Conservation (phyloP, 2,797 vertebrate genomes). For the Aquila chrysaetos region DNA sequence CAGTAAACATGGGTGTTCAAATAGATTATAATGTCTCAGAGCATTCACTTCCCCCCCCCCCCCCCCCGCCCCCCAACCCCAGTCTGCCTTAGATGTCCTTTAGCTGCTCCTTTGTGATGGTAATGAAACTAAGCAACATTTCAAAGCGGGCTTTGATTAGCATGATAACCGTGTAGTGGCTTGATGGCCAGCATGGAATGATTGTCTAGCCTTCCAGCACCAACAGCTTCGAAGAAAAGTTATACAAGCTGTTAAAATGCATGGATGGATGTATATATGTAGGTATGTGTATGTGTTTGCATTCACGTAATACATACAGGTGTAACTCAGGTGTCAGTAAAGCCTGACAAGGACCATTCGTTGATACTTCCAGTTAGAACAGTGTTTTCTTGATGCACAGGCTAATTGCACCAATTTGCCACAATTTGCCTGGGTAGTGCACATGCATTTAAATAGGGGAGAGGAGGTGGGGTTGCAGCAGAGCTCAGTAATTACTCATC, state of each 20-base stretch:
- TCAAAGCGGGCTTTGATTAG: constrained; percentile 57
- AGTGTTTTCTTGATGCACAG: background rate
- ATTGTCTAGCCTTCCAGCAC: constrained; percentile 27
- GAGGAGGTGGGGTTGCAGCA: background rate
- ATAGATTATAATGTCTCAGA: constrained; percentile 53
- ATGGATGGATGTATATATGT: background rate
- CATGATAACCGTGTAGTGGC: constrained; percentile 41
- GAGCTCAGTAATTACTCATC: background rate
- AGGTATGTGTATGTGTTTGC: background rate
- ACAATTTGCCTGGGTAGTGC: background rate
- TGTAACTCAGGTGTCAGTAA: background rate
- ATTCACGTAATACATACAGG: background rate
- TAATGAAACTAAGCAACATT: constrained; percentile 57
- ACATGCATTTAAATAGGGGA: background rate
- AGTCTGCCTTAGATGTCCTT: constrained; percentile 38
- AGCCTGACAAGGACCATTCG: background rate
- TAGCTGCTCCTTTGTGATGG: constrained; percentile 57
- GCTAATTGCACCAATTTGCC: constrained; percentile 38
- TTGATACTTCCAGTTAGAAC: background rate
- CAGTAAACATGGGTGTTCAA: constrained; percentile 53
- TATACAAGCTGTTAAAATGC: background rate
- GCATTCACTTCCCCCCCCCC: background rate
- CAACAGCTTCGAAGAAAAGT: background rate
- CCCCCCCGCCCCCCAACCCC: background rate
- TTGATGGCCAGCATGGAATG: constrained; percentile 17